These are phyloP conservation scores for Decapterus maruadsi DNA, from an alignment of 2,797 vertebrate genomes.

Conservation along the genomic window DNA sequence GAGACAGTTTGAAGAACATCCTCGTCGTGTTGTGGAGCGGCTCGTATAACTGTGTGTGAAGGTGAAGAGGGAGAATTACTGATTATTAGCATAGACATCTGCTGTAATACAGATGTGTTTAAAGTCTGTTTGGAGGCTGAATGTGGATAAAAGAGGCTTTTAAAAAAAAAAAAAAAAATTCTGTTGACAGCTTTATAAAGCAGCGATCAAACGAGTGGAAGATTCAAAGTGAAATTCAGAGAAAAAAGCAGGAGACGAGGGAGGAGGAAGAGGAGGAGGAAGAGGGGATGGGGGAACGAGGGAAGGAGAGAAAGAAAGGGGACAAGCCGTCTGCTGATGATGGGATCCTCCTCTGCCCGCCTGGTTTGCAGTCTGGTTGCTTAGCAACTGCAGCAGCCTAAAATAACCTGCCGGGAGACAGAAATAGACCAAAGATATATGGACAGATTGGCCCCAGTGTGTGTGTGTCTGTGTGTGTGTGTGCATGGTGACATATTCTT, in stretches of 20 bases:
- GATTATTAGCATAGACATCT: background rate
- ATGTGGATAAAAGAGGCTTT: background rate
- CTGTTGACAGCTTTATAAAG: conserved; percentile 1
- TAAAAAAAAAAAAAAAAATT: background rate
- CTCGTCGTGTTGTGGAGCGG: background rate
- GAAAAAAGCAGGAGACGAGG: conserved; percentile 11
- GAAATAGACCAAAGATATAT: conserved; percentile 86
- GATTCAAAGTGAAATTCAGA: conserved; percentile 14
- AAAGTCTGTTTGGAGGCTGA: background rate
- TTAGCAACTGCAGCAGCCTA: conserved; percentile 86
- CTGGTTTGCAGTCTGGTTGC: conserved; percentile 86
- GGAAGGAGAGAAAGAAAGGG: conserved; percentile 61
- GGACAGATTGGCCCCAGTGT: conserved; percentile 52
- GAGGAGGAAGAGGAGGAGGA: conserved; percentile 37
- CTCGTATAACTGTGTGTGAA: background rate
- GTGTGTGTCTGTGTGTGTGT: conserved; percentile 21
- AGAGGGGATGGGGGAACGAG: conserved; percentile 28
- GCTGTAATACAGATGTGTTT: background rate
- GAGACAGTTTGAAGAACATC: background rate
- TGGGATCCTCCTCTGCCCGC: conserved; percentile 83
- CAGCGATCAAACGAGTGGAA: background rate
- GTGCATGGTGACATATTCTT: conserved; percentile 33
- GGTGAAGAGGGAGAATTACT: background rate
- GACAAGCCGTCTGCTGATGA: conserved; percentile 80
- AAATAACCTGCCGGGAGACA: conserved; percentile 86